These are phyloP conservation scores for Globodera ellingtonae DNA, from an alignment of 1,140 invertebrate species.

Conservation along the genomic window DNA sequence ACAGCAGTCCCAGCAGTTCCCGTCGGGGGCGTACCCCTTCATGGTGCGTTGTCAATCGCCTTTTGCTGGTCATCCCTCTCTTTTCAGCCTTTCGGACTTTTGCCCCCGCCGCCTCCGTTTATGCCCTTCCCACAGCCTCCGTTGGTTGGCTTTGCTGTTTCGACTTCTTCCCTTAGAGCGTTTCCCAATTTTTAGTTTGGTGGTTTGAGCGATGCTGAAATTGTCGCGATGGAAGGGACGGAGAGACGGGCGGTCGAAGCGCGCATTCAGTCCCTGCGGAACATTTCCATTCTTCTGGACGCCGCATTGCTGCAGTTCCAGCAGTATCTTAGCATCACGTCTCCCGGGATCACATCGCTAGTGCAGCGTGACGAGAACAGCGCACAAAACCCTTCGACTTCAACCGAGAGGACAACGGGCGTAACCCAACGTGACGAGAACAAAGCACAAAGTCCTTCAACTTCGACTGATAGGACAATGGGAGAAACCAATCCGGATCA, in stretches of 20 bases:
- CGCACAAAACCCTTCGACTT: background rate
- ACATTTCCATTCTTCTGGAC: constrained; percentile 84
- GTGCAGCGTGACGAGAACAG: background rate
- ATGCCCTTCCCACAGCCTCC: constrained; percentile 52
- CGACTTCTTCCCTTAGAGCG: background rate
- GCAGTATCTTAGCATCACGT: constrained; percentile 72
- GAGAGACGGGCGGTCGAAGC: constrained; percentile 84
- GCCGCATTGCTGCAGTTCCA: constrained; percentile 84
- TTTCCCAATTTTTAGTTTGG: constrained; percentile 33
- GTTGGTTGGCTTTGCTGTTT: constrained; percentile 10
- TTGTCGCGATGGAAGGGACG: constrained; percentile 83
- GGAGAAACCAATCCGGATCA: background rate
- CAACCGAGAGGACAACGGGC: background rate
- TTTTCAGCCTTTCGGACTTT: constrained; percentile 50
- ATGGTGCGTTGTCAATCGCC: background rate
- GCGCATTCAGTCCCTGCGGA: constrained; percentile 79
- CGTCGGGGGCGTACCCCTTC: background rate
- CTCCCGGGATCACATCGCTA: background rate
- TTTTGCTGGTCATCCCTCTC: background rate
- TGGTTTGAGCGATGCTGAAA: constrained; percentile 78
- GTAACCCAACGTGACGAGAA: background rate
- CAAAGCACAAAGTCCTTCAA: background rate
- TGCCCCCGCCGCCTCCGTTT: constrained; percentile 70
- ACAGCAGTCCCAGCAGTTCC: background rate
- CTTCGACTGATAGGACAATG: background rate